A percentile compares a stretch with the other conserved stretches of the same genome.
Conservation (phyloP, 2,888 invertebrate species). For the Drosophila anomelani region DNA sequence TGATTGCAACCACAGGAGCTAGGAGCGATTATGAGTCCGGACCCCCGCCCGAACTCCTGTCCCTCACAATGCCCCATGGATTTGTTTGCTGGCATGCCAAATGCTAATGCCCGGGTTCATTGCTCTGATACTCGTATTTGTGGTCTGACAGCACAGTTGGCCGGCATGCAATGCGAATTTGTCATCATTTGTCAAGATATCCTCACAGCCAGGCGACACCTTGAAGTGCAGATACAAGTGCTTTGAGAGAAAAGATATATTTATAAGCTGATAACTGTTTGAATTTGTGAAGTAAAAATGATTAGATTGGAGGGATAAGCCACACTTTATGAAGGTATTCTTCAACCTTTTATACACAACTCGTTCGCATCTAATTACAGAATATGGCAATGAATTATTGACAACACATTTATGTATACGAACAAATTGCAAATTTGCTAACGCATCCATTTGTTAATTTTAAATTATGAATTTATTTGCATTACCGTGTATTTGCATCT, state of each 20-base stretch:
- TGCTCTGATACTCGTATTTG: conserved; percentile 72
- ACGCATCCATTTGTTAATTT: conserved; percentile 55
- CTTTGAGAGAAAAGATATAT: background rate
- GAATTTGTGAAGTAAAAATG: background rate
- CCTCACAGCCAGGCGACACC: conserved; percentile 30
- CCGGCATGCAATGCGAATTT: conserved; percentile 67
- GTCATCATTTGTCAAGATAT: conserved; percentile 72
- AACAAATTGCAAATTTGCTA: conserved; percentile 49
- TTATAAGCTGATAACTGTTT: background rate
- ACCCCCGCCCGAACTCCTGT: background rate
- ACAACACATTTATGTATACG: conserved; percentile 38
- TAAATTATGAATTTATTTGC: conserved; percentile 72
- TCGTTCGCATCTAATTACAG: conserved; percentile 24
- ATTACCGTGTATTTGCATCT: conserved; percentile 65
- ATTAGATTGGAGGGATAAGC: background rate
- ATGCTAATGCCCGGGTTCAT: conserved; percentile 51
- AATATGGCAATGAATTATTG: conserved; percentile 33
- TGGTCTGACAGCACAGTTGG: conserved; percentile 49
- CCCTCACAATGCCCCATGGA: conserved; percentile 21
- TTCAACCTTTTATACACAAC: background rate
- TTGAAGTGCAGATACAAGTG: background rate
- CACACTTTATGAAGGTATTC: background rate
- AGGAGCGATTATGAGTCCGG: conserved; percentile 58
- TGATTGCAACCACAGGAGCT: conserved; percentile 29
- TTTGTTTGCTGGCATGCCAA: conserved; percentile 26